Base-by-base conservation (phyloP, 2,113 vertebrate species). In the Poicephalus meyeri region DNA sequence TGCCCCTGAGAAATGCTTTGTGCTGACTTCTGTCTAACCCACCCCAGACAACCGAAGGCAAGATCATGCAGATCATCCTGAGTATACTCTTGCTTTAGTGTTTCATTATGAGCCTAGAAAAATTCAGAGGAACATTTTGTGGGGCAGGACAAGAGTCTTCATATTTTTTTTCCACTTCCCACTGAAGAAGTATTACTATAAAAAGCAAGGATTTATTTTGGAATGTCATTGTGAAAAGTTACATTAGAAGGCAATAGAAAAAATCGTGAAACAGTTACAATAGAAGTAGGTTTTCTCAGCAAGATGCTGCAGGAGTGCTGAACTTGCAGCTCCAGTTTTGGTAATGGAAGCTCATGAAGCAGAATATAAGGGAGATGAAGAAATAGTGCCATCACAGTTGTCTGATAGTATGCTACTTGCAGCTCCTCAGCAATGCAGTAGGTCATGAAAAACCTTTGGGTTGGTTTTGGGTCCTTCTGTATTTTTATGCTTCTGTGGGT, bases 141-240 rank as follows among this genome's bases (percentile, higher is more conserved):
- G 58, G 79, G n/a, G 49, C 26, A 88, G 66, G 66, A 89, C 49
- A 49, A 61, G 53, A 55, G 50, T 66, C 69, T 66, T 20, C 33
- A 7, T 14, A 1, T 82, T 93, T 91, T 94, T 94, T 74, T 23
- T 93, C 5, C 1, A 1, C 26, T 89, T 95, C 23, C 23, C 33
- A 55, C 60, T 89, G 79, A 81, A 88, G 69, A 86, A n/a, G 5
- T 77, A 18, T 79, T 82, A 28, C 61, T 85, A 44, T 83, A 81
- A 81, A 95, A 94, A 96, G 71, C 37, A 77, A 53, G 16, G 41
- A 16, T 86, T 90, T 97, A 97, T 96, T 96, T 97, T 95, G 76
- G 72, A 89, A 80, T 73, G 37, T 33, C 68, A 69, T 82, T 95
- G 91, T 96, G 76, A 74, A 85, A 93, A 94, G 58, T 88, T 91